Evolutionary conservation across 2,797 vertebrate species (phyloP).

Genomic region (Lerista edwardsae): DNA sequence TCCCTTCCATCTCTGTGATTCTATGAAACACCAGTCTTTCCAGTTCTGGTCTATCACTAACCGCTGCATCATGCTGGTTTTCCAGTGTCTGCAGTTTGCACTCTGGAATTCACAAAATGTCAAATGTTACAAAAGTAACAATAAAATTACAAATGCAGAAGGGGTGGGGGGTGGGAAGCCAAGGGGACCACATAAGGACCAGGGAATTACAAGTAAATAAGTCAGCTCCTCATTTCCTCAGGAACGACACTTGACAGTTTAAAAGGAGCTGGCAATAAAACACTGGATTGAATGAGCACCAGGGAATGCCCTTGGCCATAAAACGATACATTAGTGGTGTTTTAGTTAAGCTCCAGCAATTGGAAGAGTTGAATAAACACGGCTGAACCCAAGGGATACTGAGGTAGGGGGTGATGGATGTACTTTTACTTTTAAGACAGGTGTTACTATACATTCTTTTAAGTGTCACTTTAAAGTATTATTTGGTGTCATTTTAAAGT

Average conservation of each 20-base stretch:
- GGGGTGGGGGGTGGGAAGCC: slow-evolving; percentile 27
- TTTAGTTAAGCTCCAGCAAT: slow-evolving; percentile 48
- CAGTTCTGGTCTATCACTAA: too few species aligned
- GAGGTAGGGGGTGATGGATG: slow-evolving; percentile 1
- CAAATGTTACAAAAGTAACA: neutral
- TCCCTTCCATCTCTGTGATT: too few species aligned
- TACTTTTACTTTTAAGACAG: slow-evolving; percentile 49
- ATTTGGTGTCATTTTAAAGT: slow-evolving; percentile 57
- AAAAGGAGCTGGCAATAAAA: slow-evolving; percentile 69
- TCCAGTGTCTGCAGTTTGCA: neutral
- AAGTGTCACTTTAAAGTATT: slow-evolving; percentile 70
- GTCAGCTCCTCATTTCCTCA: slow-evolving; percentile 44
- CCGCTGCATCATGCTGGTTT: too few species aligned
- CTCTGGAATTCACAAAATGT: neutral
- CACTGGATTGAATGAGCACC: slow-evolving; percentile 58
- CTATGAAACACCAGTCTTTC: too few species aligned
- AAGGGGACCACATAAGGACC: slow-evolving; percentile 52
- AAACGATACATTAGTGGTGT: slow-evolving; percentile 43
- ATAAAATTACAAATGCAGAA: slow-evolving; percentile 47
- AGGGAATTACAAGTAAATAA: slow-evolving; percentile 48
- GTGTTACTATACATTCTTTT: slow-evolving; percentile 71
- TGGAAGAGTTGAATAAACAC: slow-evolving; percentile 50
- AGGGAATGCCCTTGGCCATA: slow-evolving; percentile 56
- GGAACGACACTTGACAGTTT: slow-evolving; percentile 61
- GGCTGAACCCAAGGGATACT: slow-evolving; percentile 22